Percentiles rank a stretch among this genome's conserved stretches.
Conservation (phyloP, 2,888 invertebrate genomes). For the Drosophila fulvimacula region DNA sequence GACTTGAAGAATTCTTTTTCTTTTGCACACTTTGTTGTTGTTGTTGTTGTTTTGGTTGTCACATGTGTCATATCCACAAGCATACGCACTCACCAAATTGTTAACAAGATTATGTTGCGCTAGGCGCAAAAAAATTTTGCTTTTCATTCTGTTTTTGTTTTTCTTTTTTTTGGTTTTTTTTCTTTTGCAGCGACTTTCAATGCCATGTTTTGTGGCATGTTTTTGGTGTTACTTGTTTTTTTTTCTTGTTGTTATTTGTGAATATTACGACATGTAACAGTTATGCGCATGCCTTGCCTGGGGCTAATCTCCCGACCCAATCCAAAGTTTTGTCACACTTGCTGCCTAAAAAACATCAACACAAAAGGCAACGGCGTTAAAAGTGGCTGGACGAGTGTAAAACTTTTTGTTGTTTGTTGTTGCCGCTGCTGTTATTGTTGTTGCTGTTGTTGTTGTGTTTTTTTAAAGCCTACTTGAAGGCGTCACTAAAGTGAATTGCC, state of each 20-base stretch:
- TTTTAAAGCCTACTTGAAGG: conserved; percentile 43
- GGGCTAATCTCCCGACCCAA: conserved; percentile 19
- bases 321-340: conserved; percentile 46
- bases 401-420: conserved; percentile 27
- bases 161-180: conserved; percentile 27
- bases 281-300: conserved; percentile 57
- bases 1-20: conserved; percentile 59
- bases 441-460: neutral
- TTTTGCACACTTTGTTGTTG: conserved; percentile 15
- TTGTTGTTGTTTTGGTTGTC: conserved; percentile 33
- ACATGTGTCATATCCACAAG: conserved; percentile 68
- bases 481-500: conserved; percentile 43
- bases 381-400: conserved; percentile 44
- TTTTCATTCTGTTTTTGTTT: conserved; percentile 47
- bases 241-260: conserved; percentile 55
- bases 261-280: conserved; percentile 73
- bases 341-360: conserved; percentile 36
- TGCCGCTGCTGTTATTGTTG: neutral
- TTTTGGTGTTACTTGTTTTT: conserved; percentile 31
- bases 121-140: conserved; percentile 44
- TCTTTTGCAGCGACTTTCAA: conserved; percentile 61
- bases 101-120: conserved; percentile 74
- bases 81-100: conserved; percentile 58
- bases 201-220: conserved; percentile 72
- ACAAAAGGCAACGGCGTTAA: conserved; percentile 37